Base-by-base conservation (phyloP, 2,113 vertebrate species). In the Pygoscelis adeliae region DNA sequence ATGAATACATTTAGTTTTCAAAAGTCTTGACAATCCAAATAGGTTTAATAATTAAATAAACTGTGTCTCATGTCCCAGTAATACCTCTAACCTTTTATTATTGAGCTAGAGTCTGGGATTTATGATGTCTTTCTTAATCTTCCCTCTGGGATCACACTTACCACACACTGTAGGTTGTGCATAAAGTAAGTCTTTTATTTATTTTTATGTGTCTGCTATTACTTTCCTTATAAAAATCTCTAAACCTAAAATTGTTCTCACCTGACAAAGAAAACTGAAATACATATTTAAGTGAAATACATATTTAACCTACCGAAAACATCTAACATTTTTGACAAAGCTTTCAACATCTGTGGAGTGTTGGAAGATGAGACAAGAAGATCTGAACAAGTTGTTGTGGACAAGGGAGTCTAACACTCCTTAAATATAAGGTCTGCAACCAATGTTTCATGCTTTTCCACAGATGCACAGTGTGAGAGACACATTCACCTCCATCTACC, bases 101-200 rank as follows among this genome's bases (percentile, higher is more conserved):
- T 81, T 72, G 72, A 77, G 29, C 23, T 62, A 70, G 58, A 78
- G 47, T 59, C 87, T 80, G 36, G 20, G 44, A 87, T 94, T 98
- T 92, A 81, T 79, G 47, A 84, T 91, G 65, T 76, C 32, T 93
- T 94, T 95, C 70, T 74, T 83, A 52, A 40, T 82, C n/a, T 90
- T 89, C 26, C 52, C 25, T 63, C 20, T 34, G 52, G 58, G 63
- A 83, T 96, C 80, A 86, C 56, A 78, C 20, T 93, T 95, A 27
- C 5, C 10, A 83, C 49, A 89, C 30, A 83, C 13, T 53, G 3
- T 38, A 85, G 9, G 9, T 30, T 92, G 58, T 79, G 13, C n/a
- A 78, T 59, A 38, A 74, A 96, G 29, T 69, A 21, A 65, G 23
- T 40, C 22, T 80, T 82, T 92, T 59, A 90, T 84, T 81, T 95